Evolutionary conservation across 2,113 vertebrate species (phyloP).

Genomic region (Hippocampus zosterae): DNA sequence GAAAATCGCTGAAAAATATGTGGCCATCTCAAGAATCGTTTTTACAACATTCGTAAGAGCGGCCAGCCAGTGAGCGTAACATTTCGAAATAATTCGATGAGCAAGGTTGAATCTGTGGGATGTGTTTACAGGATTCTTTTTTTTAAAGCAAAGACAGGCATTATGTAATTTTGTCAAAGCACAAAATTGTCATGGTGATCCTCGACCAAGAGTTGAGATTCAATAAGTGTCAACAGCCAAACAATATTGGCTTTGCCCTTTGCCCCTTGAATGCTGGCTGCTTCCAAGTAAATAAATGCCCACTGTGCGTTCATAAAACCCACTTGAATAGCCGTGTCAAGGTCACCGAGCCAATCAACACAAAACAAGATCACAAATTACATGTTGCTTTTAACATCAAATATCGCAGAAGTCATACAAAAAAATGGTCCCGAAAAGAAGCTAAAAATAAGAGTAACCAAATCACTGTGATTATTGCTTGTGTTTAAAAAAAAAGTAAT

Average conservation of each 20-base stretch:
- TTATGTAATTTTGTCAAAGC: background rate
- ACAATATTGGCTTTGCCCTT: constrained; percentile 37
- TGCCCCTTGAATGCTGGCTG: constrained; percentile 2
- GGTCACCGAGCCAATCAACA: background rate
- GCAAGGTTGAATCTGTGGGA: background rate
- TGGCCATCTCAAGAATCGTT: background rate
- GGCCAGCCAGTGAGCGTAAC: background rate
- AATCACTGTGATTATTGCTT: too few species aligned
- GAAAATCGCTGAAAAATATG: background rate
- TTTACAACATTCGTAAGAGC: constrained; percentile 12
- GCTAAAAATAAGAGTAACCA: too few species aligned
- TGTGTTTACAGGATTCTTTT: background rate
- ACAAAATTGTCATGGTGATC: constrained; percentile 8
- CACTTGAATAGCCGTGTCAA: background rate
- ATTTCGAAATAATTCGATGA: constrained; percentile 1
- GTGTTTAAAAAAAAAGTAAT: too few species aligned
- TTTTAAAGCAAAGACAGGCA: background rate
- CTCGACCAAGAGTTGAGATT: constrained; percentile 7
- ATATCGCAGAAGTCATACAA: background rate
- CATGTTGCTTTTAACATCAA: background rate
- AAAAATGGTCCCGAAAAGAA: background rate
- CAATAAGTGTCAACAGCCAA: constrained; percentile 14
- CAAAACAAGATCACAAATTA: background rate
- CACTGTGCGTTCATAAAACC: background rate
- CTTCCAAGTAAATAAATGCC: constrained; percentile 1